Conservation (phyloP, 1,140 invertebrate species). For the Caerostris extrusa region DNA sequence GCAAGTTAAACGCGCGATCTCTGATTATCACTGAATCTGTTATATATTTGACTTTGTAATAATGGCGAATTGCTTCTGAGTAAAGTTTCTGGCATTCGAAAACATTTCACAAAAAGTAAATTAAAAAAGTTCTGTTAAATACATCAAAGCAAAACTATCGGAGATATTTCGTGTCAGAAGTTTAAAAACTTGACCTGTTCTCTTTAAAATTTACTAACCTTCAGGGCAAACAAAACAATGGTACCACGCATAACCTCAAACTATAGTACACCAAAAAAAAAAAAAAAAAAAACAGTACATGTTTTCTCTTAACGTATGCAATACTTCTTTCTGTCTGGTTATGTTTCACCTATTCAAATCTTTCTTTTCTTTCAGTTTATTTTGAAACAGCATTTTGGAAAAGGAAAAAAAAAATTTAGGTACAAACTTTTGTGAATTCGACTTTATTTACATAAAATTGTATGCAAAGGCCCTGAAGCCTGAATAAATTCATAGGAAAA, state of each 20-base stretch:
- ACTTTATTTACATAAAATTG: constrained; percentile 45
- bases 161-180: not conserved
- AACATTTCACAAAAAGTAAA: not conserved
- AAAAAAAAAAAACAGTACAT: not conserved
- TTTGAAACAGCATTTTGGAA: not conserved
- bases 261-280: not conserved
- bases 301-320: constrained; percentile 21
- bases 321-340: constrained; percentile 1
- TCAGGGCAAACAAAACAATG: not conserved
- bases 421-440: constrained; percentile 50
- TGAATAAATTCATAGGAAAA: constrained; percentile 7
- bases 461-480: constrained; percentile 24
- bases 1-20: too few species aligned
- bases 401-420: constrained; percentile 41
- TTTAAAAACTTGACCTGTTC: not conserved
- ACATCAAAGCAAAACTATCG: not conserved
- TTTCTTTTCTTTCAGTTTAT: not conserved
- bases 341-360: constrained; percentile 3
- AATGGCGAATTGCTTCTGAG: too few species aligned
- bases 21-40: too few species aligned
- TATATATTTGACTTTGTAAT: too few species aligned
- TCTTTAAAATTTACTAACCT: not conserved
- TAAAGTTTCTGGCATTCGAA: too few species aligned
- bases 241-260: not conserved
- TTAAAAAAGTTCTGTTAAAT: not conserved